Base-by-base conservation (phyloP, 92 coral and sea anemone genomes). In the Hydrozoanthus gracilis region DNA sequence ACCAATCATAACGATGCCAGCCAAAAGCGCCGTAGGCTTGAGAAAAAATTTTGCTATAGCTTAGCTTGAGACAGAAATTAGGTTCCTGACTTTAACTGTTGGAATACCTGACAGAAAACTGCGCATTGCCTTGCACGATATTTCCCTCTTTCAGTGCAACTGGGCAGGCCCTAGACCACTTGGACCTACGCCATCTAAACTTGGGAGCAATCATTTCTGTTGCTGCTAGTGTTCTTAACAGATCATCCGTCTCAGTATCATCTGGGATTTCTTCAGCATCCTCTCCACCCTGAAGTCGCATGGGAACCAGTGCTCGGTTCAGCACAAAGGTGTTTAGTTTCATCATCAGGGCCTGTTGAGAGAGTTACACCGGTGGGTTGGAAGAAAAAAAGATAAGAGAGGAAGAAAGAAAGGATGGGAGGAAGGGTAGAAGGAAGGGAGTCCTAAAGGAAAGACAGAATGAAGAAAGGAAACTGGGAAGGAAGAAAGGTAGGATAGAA, bases 101-200 rank as follows among this genome's bases (percentile, higher is more conserved):
- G 7, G 54, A 49, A 44, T 86, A 96, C 99, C 99, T 96, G 67
- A 93, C 99, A 39, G 98, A 86, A 83, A 88, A 91, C 73, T 91
- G 96, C 45, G 95, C 93, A n/a, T 52, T 65, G 13, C 99, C 99
- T 47, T 88, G 94, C 5, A 87, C 86, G 20, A 95, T 93, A 77
- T 95, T 96, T 1, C 99, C 99, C 46, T 89, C 92, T 62, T 93
- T 91, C 82, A 96, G 68, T 17, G 94, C 89, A 61, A 95, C 99
- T 10, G 99, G 99, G 78, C 99, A 96, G 6, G 92, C 86, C 27
- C 96, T 86, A 13, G 93, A 93, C 99, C 99, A 96, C 49, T 91
- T 92, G 84, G 96, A 91, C 15, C 96, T 92, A 15, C 99, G 94
- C 99, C 99, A 96, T 16, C 99, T 90, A 82, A 96, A 96, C 90